Percentiles rank a stretch among this genome's conserved stretches.
These are phyloP conservation scores for Astur gentilis DNA, from an alignment of 2,113 vertebrate genomes.

Conservation along the genomic window DNA sequence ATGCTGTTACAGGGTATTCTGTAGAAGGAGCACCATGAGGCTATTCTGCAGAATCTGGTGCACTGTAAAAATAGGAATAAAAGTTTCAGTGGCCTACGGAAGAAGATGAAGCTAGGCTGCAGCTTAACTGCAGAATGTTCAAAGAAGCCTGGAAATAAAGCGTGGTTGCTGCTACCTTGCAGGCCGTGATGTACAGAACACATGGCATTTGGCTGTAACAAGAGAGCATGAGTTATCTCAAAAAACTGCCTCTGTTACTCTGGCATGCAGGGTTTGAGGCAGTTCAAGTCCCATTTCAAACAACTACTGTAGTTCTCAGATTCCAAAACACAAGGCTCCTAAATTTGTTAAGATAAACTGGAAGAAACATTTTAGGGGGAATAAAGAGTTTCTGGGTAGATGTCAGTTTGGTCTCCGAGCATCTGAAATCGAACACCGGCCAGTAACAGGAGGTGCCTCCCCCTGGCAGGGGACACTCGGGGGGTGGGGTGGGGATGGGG, in stretches of 20 bases:
- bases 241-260: not conserved
- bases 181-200: not conserved
- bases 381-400: not conserved
- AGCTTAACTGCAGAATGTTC: not conserved
- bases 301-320: not conserved
- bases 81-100: not conserved
- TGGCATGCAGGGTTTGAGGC: not conserved
- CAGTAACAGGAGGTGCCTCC: not conserved
- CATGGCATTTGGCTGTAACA: not conserved
- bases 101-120: not conserved
- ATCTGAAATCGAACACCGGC: accelerated
- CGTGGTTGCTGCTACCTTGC: not conserved
- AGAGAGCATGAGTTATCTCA: accelerated
- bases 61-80: not conserved
- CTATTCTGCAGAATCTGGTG: not conserved
- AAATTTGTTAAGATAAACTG: not conserved
- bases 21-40: not conserved
- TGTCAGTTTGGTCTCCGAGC: not conserved
- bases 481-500: too few relatives aligned
- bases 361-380: not conserved
- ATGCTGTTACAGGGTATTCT: not conserved
- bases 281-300: not conserved
- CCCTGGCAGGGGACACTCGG: not conserved
- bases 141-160: not conserved
- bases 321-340: not conserved